Evolutionary conservation across 1,140 invertebrate species (phyloP).

Genomic region (Drosophila dunni): DNA sequence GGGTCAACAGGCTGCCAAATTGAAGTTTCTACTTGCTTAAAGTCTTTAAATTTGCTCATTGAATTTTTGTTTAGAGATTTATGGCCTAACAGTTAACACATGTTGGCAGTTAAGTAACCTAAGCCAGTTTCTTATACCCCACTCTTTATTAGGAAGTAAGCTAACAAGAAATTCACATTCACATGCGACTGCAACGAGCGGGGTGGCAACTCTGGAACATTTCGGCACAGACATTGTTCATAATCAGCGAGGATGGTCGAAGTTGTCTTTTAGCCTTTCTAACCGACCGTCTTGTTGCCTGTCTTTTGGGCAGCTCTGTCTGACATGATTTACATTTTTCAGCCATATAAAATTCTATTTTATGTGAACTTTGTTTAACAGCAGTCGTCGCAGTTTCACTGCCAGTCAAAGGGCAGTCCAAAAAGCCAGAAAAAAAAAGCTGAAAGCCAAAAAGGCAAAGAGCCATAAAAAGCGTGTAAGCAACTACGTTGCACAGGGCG

Average conservation of each 20-base stretch:
- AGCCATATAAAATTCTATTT: conserved; percentile 77
- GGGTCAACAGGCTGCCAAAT: conserved; percentile 28
- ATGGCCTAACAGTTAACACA: not conserved
- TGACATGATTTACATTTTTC: conserved; percentile 78
- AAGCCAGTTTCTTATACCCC: no score
- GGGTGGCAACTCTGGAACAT: conserved; percentile 31
- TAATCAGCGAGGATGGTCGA: conserved; percentile 65
- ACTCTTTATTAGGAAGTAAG: not conserved
- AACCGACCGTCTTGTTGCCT: not conserved
- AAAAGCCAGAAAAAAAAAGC: conserved; percentile 29
- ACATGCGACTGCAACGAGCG: conserved; percentile 38
- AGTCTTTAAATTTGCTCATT: not conserved
- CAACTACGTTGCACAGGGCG: conserved; percentile 38
- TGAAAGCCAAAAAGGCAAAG: conserved; percentile 15
- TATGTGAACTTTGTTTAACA: conserved; percentile 73
- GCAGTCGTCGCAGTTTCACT: conserved; percentile 25
- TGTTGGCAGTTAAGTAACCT: not conserved
- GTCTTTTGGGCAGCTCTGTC: conserved; percentile 33
- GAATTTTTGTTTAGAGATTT: not conserved
- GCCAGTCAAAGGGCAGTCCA: conserved; percentile 34
- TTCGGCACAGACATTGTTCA: conserved; percentile 51
- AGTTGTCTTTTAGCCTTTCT: conserved; percentile 20
- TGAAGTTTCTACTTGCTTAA: no score
- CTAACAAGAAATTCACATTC: conserved; percentile 25
- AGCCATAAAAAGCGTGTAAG: conserved; percentile 32